Conservation (phyloP, 2,797 vertebrate species). For the Petrocephalus schoutedeni region DNA sequence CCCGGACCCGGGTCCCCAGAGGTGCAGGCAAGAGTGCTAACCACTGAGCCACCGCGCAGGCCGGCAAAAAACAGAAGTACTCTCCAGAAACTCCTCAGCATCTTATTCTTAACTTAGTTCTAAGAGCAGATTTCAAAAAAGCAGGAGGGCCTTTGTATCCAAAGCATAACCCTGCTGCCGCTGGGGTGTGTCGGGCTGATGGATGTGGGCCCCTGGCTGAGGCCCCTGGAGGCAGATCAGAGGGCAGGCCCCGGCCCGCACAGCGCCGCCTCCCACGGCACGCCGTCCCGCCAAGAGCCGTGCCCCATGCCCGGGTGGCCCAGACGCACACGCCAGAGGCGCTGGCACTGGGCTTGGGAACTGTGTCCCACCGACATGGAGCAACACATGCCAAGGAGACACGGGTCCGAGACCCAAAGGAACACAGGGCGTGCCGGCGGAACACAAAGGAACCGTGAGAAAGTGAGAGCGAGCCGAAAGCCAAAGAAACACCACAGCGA, state of each 20-base stretch:
- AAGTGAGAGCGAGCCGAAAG: neutral
- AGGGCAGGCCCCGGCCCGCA: neutral
- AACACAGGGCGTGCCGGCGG: neutral
- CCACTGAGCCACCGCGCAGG: neutral
- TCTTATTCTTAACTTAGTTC: neutral
- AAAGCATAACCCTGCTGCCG: neutral
- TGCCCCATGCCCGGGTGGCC: neutral
- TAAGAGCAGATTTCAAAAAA: neutral
- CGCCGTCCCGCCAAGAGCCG: neutral
- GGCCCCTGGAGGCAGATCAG: neutral
- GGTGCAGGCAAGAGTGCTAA: neutral
- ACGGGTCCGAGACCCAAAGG: neutral
- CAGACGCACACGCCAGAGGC: neutral
- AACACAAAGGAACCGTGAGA: neutral
- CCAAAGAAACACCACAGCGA: neutral
- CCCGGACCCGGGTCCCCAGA: neutral
- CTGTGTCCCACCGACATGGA: neutral
- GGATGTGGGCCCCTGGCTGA: neutral
- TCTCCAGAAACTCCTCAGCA: neutral
- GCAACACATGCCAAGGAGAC: neutral
- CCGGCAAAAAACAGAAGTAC: neutral
- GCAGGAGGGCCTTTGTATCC: neutral
- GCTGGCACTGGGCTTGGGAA: neutral
- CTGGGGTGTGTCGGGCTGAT: neutral
- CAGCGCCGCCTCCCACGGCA: neutral